Conservation (phyloP, 2,797 vertebrate species). For the Austrolebias charrua region DNA sequence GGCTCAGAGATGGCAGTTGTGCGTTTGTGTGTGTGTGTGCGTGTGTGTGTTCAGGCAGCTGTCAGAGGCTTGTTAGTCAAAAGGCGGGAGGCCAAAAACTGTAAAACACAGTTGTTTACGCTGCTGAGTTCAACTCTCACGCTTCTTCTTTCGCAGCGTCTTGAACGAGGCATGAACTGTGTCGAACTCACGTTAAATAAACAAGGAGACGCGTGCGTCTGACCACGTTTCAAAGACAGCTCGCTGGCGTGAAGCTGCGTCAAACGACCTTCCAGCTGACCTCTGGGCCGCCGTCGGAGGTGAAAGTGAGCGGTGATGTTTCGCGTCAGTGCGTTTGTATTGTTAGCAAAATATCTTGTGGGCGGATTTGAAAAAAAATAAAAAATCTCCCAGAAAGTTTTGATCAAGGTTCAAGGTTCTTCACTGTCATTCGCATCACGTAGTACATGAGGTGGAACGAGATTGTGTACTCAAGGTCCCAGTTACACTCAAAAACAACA, state of each 20-base stretch:
- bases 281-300: too few relatives aligned
- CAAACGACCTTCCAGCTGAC: too few relatives aligned
- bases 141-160: background rate
- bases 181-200: background rate
- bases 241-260: constrained; percentile 3
- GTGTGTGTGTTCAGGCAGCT: constrained; percentile 21
- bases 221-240: constrained; percentile 7
- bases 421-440: too few relatives aligned
- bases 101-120: constrained; percentile 34
- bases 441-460: too few relatives aligned
- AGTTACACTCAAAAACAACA: too few relatives aligned
- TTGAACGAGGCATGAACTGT: background rate
- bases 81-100: constrained; percentile 29
- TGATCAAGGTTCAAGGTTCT: too few relatives aligned
- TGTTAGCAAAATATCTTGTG: too few relatives aligned
- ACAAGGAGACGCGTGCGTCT: background rate
- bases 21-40: background rate
- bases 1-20: constrained; percentile 50
- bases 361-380: too few relatives aligned
- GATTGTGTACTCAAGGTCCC: too few relatives aligned
- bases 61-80: constrained; percentile 35
- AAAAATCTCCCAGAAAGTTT: too few relatives aligned
- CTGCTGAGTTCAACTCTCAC: constrained; percentile 12
- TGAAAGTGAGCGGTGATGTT: too few relatives aligned
- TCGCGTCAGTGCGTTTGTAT: too few relatives aligned